Evolutionary conservation across 2,888 invertebrate species (phyloP).

Genomic region (Drosophila mettleri): DNA sequence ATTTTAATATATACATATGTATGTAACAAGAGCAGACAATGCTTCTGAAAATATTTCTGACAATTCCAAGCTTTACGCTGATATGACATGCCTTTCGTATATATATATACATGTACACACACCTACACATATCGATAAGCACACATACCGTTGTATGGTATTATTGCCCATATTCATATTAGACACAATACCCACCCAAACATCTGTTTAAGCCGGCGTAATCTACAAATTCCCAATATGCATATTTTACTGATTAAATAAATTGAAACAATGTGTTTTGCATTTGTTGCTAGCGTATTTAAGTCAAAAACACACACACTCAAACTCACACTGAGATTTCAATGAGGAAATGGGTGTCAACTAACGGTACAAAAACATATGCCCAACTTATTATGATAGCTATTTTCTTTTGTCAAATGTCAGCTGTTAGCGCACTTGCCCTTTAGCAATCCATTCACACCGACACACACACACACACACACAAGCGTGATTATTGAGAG

Average conservation of each 20-base stretch:
- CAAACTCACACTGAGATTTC: neutral
- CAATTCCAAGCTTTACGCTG: slow-evolving; percentile 11
- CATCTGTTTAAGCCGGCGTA: slow-evolving; percentile 17
- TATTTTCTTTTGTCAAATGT: slow-evolving; percentile 69
- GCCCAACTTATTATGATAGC: slow-evolving; percentile 51
- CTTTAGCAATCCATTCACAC: slow-evolving; percentile 27
- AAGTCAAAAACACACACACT: neutral
- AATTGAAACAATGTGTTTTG: slow-evolving; percentile 52
- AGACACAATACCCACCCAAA: slow-evolving; percentile 10
- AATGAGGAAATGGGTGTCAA: slow-evolving; percentile 11
- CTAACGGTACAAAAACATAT: slow-evolving; percentile 42
- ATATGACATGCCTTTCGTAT: neutral
- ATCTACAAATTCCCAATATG: slow-evolving; percentile 27
- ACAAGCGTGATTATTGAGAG: slow-evolving; percentile 24
- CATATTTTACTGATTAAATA: slow-evolving; percentile 47
- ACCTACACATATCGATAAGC: neutral
- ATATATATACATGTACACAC: neutral
- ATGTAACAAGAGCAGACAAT: slow-evolving; percentile 15
- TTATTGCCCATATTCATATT: slow-evolving; percentile 1
- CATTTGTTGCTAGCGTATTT: slow-evolving; percentile 25
- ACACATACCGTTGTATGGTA: neutral
- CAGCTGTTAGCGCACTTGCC: slow-evolving; percentile 62
- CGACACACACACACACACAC: slow-evolving; percentile 9
- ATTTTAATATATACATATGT: slow-evolving; percentile 10
- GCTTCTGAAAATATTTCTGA: neutral